Base-by-base conservation (phyloP, 2,113 vertebrate genomes). In the Macquaria ambigua region DNA sequence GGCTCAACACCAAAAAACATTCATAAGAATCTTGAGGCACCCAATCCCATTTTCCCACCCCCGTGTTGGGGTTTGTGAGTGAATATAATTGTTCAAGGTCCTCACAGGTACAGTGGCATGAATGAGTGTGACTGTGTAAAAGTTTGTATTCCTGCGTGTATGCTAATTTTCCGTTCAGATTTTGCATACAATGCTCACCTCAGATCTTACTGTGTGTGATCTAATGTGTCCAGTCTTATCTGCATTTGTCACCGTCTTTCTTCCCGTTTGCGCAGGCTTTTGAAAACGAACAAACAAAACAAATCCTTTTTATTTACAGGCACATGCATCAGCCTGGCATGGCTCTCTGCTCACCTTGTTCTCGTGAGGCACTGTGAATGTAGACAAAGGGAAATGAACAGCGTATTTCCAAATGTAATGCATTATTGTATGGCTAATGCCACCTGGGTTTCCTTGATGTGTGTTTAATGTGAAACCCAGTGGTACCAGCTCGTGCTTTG, bases 401-500 rank as follows among this genome's bases (percentile, higher is more conserved):
- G 37, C 56, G 7, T 56, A 63, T 84, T 90, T 91, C 23, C 53
- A 62, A 70, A 50, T 62, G 50, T 76, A 77, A 74, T 70, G 18
- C 25, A 63, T 83, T 71, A 74, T 79, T 81, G 75, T 73, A 56
- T 83, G 78, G 23, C 62, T 82, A 31, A 3, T 77, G 28, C 58
- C 87, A 76, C 75, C 70, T 66, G 41, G 39, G 10, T 31, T 73
- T 88, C 70, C 16, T 82, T 39, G 68, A 69, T 85, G 81, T 82
- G 75, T 46, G 37, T 89, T 89, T 83, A 76, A 90, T 83, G 86
- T 83, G 61, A 61, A 83, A 74, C 50, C 46, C 73, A 72, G 12
- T 55, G 50, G 41, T 52, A 58, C 68, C 48, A 58, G 52, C 63
- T 59, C 61, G 21, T 5, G 62, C 68, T 84, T 82, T 87, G 68